phyloP scores from a whole-genome alignment of 2,888 invertebrate genomes.

The Pyrgus malvae region DNA sequence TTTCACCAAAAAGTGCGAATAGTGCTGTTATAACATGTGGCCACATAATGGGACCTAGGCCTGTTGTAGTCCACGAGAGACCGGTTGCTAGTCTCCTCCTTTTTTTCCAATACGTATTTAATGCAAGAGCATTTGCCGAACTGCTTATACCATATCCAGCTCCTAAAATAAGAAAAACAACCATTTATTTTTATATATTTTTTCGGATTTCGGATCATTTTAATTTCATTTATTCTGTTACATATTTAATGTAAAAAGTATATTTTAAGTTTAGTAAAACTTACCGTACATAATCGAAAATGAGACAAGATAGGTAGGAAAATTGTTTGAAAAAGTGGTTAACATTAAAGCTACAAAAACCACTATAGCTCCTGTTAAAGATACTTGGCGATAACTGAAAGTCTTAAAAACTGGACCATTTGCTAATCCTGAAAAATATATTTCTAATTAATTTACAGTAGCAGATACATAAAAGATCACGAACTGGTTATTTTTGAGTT shows the following conservation, averaged over 20 bases:
- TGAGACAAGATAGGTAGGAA: slow-evolving; percentile 83
- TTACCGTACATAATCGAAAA: slow-evolving; percentile 87
- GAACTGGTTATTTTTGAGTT: too few species aligned
- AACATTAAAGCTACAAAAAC: slow-evolving; percentile 82
- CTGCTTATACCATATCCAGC: slow-evolving; percentile 85
- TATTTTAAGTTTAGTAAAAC: slow-evolving; percentile 30
- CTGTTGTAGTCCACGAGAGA: slow-evolving; percentile 87
- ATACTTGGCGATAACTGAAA: slow-evolving; percentile 86
- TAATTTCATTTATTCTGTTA: too few species aligned
- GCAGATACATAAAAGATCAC: too few species aligned
- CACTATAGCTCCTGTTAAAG: slow-evolving; percentile 82
- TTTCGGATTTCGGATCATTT: too few species aligned
- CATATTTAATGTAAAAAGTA: too few species aligned
- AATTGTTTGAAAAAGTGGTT: slow-evolving; percentile 84
- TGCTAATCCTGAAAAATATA: slow-evolving; percentile 79
- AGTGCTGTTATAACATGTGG: slow-evolving; percentile 86
- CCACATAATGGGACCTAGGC: slow-evolving; percentile 87
- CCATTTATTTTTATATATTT: too few species aligned
- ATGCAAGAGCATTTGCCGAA: slow-evolving; percentile 86
- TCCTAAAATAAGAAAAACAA: slow-evolving; percentile 59
- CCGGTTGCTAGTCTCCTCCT: slow-evolving; percentile 87
- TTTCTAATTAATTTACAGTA: too few species aligned
- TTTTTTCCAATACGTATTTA: slow-evolving; percentile 88
- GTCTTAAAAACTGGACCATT: slow-evolving; percentile 87
- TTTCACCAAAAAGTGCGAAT: slow-evolving; percentile 83